Percentiles rank a stretch among this genome's conserved stretches.
These are phyloP conservation scores for Ammospiza nelsoni DNA, from an alignment of 2,113 vertebrate genomes.

Conservation along the genomic window DNA sequence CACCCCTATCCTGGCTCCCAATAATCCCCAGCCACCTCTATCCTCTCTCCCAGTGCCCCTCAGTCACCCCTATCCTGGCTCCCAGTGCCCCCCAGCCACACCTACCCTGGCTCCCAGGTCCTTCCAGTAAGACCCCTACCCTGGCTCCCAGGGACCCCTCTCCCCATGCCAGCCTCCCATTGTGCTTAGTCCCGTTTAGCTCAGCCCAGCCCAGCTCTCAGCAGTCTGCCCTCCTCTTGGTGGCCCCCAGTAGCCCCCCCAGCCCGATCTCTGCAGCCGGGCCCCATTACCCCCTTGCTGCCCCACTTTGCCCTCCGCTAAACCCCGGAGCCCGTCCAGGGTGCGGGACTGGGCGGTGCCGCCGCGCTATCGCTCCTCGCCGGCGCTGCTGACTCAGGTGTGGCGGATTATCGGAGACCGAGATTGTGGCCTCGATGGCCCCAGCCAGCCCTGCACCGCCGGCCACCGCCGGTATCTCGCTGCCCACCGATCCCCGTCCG, in stretches of 20 bases:
- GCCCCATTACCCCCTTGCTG: no score
- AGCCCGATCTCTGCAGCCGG: not conserved
- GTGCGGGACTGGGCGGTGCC: not conserved
- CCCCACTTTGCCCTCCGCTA: accelerated
- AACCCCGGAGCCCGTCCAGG: not conserved
- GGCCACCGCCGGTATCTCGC: not conserved
- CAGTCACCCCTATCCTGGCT: no score
- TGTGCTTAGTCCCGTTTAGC: not conserved
- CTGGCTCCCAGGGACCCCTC: not conserved
- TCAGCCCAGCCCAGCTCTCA: not conserved
- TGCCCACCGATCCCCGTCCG: not conserved
- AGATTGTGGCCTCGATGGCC: not conserved
- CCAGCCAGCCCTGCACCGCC: not conserved
- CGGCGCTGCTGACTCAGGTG: not conserved
- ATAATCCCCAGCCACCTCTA: no score
- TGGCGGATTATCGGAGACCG: not conserved
- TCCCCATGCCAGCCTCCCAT: not conserved
- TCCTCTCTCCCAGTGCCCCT: no score
- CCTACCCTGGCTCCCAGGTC: no score
- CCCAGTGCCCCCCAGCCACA: no score
- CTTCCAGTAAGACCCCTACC: no score
- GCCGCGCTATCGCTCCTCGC: no score
- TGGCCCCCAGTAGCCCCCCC: not conserved
- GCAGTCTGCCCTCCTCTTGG: not conserved
- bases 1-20: no score